Evolutionary conservation across 2,113 vertebrate species (phyloP).

Genomic region (Pedionomus torquatus): DNA sequence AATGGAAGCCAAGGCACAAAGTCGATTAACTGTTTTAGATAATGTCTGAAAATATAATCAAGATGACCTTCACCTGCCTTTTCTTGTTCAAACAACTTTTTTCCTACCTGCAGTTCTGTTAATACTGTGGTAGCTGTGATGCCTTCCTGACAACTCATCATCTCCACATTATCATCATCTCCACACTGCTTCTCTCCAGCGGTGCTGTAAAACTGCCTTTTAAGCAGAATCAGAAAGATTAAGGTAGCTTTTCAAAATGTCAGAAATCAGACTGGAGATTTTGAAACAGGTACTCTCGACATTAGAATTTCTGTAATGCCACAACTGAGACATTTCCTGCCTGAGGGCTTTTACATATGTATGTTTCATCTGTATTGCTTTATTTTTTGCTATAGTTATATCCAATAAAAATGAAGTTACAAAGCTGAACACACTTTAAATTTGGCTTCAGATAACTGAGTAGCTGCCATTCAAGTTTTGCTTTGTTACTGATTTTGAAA

Average conservation of each 20-base stretch:
- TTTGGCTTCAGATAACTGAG: not conserved
- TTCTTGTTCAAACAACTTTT: not conserved
- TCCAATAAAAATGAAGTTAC: not conserved
- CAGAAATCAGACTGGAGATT: not conserved
- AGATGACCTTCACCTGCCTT: not conserved
- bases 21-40: not conserved
- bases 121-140: not conserved
- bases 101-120: not conserved
- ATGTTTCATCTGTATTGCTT: not conserved
- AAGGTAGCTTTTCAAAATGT: not conserved
- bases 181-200: not conserved
- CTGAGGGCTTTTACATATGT: not conserved
- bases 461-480: not conserved
- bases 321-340: not conserved
- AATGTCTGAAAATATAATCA: not conserved
- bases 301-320: not conserved
- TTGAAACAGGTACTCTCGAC: not conserved
- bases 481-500: not conserved
- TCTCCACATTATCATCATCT: too few relatives aligned
- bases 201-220: not conserved
- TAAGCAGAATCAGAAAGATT: not conserved
- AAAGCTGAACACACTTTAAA: not conserved
- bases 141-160: conserved; percentile 5
- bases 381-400: not conserved
- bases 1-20: not conserved